A percentile compares a stretch with the other conserved stretches of the same genome.
These are phyloP conservation scores for Malachius bipustulatus DNA, from an alignment of 2,888 invertebrate species.

Conservation along the genomic window DNA sequence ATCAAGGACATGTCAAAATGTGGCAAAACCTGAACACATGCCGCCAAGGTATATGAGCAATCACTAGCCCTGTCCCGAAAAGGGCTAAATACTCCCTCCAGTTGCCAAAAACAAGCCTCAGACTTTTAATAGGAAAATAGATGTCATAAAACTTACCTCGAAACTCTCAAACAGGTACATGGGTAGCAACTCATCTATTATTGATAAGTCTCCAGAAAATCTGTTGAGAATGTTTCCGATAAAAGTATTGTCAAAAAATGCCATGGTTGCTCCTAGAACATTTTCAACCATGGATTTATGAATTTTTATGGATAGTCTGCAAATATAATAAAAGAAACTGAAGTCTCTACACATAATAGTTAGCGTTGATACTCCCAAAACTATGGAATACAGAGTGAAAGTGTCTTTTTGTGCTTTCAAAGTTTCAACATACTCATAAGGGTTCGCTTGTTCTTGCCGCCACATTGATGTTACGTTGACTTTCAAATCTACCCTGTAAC, in stretches of 20 bases:
- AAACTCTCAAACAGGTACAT: too few relatives aligned
- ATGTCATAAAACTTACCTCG: too few relatives aligned
- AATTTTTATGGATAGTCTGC: conserved; percentile 23
- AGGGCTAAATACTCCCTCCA: too few relatives aligned
- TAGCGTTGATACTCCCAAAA: conserved; percentile 26
- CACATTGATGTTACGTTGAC: neutral
- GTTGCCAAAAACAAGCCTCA: too few relatives aligned
- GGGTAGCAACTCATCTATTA: too few relatives aligned
- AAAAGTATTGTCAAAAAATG: conserved; percentile 27
- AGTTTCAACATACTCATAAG: neutral
- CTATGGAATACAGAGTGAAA: neutral
- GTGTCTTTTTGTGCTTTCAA: neutral
- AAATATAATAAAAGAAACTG: conserved; percentile 13
- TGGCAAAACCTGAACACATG: too few relatives aligned
- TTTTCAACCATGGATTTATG: conserved; percentile 25
- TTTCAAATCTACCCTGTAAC: neutral
- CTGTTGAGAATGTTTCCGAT: conserved; percentile 30
- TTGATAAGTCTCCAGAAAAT: conserved; percentile 27
- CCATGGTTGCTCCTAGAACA: conserved; percentile 24
- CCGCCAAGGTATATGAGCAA: too few relatives aligned
- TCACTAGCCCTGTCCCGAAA: too few relatives aligned
- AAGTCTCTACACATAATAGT: conserved; percentile 12
- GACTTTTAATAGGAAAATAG: too few relatives aligned
- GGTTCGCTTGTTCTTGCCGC: neutral
- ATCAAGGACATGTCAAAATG: too few relatives aligned